phyloP scores from a whole-genome alignment of 2,797 vertebrate genomes.

The Brachyrhaphis roseni region DNA sequence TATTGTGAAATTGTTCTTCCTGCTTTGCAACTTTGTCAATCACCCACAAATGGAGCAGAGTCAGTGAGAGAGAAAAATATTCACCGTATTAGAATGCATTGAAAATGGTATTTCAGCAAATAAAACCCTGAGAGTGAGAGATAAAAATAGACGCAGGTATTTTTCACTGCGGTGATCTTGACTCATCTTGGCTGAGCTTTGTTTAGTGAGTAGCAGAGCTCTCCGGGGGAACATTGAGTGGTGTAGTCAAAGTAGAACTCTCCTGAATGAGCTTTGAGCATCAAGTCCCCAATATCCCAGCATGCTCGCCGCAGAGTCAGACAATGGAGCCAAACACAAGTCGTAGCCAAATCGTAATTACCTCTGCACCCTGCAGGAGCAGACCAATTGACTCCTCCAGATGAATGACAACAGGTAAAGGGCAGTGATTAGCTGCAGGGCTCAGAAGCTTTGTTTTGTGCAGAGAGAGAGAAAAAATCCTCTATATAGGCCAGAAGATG shows the following conservation, averaged over 20 bases:
- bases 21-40: slow-evolving; percentile 70
- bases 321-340: slow-evolving; percentile 70
- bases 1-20: slow-evolving; percentile 70
- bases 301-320: slow-evolving; percentile 48
- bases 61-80: slow-evolving; percentile 59
- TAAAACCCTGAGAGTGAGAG: slow-evolving; percentile 41
- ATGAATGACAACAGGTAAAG: slow-evolving; percentile 77
- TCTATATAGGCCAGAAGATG: slow-evolving; percentile 70
- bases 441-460: slow-evolving; percentile 69
- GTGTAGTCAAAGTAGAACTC: slow-evolving; percentile 68
- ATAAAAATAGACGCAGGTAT: slow-evolving; percentile 60
- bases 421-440: slow-evolving; percentile 70
- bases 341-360: slow-evolving; percentile 78
- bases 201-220: slow-evolving; percentile 64
- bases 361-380: slow-evolving; percentile 71
- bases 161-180: slow-evolving; percentile 51
- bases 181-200: slow-evolving; percentile 63
- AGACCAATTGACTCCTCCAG: slow-evolving; percentile 74
- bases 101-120: slow-evolving; percentile 55
- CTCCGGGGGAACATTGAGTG: slow-evolving; percentile 62
- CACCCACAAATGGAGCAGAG: slow-evolving; percentile 51
- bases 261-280: slow-evolving; percentile 66
- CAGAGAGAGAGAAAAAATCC: slow-evolving; percentile 46
- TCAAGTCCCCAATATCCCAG: slow-evolving; percentile 62
- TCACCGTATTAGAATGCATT: slow-evolving; percentile 43